Evolutionary conservation across 2,113 vertebrate genomes (phyloP).

Genomic region (Theristicus caerulescens): DNA sequence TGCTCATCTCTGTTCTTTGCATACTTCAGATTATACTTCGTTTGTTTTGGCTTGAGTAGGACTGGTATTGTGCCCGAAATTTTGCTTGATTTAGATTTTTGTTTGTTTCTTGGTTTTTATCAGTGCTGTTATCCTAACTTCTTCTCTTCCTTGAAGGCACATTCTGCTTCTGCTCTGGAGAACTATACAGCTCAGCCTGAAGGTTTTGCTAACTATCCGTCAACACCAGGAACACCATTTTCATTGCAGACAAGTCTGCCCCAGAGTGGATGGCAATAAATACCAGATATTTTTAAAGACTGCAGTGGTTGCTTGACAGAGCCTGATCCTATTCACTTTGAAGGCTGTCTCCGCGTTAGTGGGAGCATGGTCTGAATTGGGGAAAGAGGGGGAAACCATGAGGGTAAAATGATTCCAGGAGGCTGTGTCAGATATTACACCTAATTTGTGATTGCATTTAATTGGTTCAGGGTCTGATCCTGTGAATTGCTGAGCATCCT

Average conservation of each 20-base stretch:
- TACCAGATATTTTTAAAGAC: conserved; percentile 38
- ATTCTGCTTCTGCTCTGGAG: conserved; percentile 88
- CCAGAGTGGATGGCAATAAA: conserved; percentile 94
- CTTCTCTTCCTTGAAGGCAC: conserved; percentile 77
- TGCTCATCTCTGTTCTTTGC: background rate
- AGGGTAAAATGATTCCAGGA: background rate
- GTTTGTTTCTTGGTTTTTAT: background rate
- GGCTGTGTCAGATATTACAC: background rate
- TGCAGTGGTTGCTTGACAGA: conserved; percentile 39
- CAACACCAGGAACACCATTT: conserved; percentile 87
- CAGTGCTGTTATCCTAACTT: background rate
- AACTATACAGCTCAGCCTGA: conserved; percentile 88
- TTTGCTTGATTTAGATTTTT: background rate
- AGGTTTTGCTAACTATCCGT: conserved; percentile 86
- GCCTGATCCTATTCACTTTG: background rate
- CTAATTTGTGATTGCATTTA: background rate
- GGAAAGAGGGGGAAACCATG: background rate
- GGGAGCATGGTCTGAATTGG: background rate
- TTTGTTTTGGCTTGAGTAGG: background rate
- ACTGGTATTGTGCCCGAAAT: background rate
- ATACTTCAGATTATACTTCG: background rate
- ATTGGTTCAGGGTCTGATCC: conserved; percentile 23
- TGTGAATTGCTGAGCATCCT: conserved; percentile 22
- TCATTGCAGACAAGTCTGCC: conserved; percentile 90
- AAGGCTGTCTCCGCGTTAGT: background rate